Percentiles rank a stretch among this genome's conserved stretches.
These are phyloP conservation scores for Drosophila subpulchrella DNA, from an alignment of 1,140 invertebrate species.

Conservation along the genomic window DNA sequence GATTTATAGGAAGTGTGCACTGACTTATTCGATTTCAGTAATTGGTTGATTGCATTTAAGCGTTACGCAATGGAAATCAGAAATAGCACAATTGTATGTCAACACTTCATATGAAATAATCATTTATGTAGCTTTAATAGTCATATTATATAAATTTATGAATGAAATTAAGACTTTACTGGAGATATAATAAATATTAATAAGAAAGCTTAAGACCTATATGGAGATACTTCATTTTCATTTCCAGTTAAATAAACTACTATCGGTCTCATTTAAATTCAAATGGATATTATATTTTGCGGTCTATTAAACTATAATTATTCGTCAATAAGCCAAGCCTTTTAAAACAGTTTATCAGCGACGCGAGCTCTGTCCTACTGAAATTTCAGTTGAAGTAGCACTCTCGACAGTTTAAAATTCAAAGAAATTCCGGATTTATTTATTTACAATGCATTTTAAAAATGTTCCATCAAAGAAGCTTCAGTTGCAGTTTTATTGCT, in stretches of 20 bases:
- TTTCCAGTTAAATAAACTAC: no score
- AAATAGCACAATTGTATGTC: constrained; percentile 1
- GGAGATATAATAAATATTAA: no score
- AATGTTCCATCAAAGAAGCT: constrained; percentile 49
- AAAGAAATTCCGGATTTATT: constrained; percentile 32
- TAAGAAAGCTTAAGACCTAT: no score
- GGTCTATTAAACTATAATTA: no score
- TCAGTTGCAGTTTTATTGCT: constrained; percentile 31
- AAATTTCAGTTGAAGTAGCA: constrained; percentile 14
- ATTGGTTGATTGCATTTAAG: constrained; percentile 12
- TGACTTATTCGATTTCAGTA: constrained; percentile 16
- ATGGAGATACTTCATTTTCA: no score
- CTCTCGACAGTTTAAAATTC: constrained; percentile 18
- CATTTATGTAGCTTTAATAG: not conserved
- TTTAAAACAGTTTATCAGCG: no score
- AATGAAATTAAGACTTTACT: no score
- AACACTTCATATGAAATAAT: not conserved
- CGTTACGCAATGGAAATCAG: constrained; percentile 15
- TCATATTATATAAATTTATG: not conserved
- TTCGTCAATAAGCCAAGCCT: no score
- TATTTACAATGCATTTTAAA: constrained; percentile 22
- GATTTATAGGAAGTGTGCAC: constrained; percentile 13
- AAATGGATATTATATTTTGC: no score
- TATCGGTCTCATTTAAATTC: no score
- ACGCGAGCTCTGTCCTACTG: not conserved